Evolutionary conservation across 2,113 vertebrate genomes (phyloP), one percentile per base, ranked within the genome.

Genomic region (Sorex araneus): DNA sequence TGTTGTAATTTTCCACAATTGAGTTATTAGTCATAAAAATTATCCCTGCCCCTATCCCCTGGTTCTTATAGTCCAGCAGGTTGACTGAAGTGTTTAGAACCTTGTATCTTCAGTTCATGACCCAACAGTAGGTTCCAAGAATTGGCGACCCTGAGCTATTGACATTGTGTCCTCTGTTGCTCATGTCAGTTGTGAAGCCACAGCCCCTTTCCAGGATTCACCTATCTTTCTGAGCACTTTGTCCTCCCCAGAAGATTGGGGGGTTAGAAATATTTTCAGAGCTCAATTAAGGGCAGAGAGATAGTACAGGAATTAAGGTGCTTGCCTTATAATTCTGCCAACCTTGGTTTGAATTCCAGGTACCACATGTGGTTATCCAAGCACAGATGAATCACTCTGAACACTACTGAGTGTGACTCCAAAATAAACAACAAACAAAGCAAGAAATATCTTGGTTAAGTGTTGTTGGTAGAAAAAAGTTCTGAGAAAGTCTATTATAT

Each of bases 1-100:
- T 96, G 93, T 92, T 91, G 94, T 94, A 73, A 96, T 97, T 96
- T 97, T 97, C 97, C 97, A 96, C 70, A 11, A 95, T 95, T 95
- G 81, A 64, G 84, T 93, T 94, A 75, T 96, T 95, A 96, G 94
- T 97, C 96, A 97, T n/a, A 64, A 76, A 70, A 79, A 21, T 54
- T 66, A 92, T 95, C 77, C 85, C 80, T 92, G 63, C 64, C 91
- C 84, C 90, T 66, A 21, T 16, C 40, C 83, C 92, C 84, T 84
- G 80, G 25, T 63, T 70, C 32, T 70, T 45, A 67, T 18, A 19
- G 81, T 79, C 54, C 6, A 8, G 34, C 66, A 89, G 60, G 50
- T 19, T 69, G 54, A 93, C 57, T 30, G 80, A 70, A 43, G 34
- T 82, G 19, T 90, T 40, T 66, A n/a, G 2, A 76, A 25, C 34